phyloP scores from a whole-genome alignment of 2,797 vertebrate genomes.

The Cephalopachus bancanus region DNA sequence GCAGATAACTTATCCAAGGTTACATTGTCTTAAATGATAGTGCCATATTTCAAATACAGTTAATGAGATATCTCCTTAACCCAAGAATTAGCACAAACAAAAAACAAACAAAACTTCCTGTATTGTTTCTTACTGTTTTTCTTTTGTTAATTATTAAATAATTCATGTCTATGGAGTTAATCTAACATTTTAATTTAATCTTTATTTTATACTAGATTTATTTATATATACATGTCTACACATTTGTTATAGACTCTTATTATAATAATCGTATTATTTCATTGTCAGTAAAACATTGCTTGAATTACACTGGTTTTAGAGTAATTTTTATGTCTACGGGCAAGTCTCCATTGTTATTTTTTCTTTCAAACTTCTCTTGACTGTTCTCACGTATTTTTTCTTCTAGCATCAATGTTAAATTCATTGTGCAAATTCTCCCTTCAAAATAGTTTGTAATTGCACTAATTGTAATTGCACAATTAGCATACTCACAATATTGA shows the following conservation, averaged over 20 bases:
- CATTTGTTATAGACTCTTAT: neutral
- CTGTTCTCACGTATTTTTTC: neutral
- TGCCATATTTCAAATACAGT: neutral
- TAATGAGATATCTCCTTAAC: neutral
- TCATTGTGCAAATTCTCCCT: neutral
- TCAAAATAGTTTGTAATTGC: conserved; percentile 31
- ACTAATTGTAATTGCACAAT: neutral
- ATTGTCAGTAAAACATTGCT: neutral
- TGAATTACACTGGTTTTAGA: conserved; percentile 40
- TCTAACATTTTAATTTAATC: conserved; percentile 17
- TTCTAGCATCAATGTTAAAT: conserved; percentile 37
- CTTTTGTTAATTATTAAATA: neutral
- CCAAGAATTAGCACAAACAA: neutral
- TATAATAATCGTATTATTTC: neutral
- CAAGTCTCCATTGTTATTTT: conserved; percentile 36
- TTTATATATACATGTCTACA: neutral
- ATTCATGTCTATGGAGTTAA: neutral
- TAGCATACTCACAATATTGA: conserved; percentile 10
- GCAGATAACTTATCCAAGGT: neutral
- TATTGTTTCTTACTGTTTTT: conserved; percentile 13
- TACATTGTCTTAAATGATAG: conserved; percentile 23
- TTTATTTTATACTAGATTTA: conserved; percentile 5
- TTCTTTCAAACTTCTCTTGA: conserved; percentile 29
- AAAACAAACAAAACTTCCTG: neutral
- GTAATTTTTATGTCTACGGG: conserved; percentile 11